phyloP scores from a whole-genome alignment of 2,888 invertebrate species.

The Amblyjoppa fuscipennis region DNA sequence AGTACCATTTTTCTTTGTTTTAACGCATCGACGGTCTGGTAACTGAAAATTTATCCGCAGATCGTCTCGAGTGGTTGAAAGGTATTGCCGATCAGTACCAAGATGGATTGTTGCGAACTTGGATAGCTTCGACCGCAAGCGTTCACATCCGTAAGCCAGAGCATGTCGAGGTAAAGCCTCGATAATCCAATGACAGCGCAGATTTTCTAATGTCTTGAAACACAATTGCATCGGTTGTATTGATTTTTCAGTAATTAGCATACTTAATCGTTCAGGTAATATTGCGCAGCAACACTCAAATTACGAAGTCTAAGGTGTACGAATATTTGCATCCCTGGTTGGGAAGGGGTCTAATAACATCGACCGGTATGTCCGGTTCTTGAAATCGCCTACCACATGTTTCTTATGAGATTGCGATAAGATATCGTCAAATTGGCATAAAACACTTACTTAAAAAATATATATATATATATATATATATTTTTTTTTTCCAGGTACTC shows the following conservation, averaged over 20 bases:
- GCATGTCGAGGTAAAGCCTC: constrained; percentile 73
- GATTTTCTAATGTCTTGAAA: not conserved
- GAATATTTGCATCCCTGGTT: constrained; percentile 85
- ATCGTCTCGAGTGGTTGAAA: constrained; percentile 71
- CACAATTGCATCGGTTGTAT: not conserved
- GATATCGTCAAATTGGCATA: not conserved
- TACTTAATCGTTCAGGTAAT: constrained; percentile 72
- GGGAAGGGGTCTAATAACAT: constrained; percentile 85
- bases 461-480: too few species aligned
- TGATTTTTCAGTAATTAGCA: not conserved
- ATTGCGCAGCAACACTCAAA: too few species aligned
- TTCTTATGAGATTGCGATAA: not conserved
- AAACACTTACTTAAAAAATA: not conserved
- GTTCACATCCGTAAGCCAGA: constrained; percentile 75
- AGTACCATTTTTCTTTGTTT: too few species aligned
- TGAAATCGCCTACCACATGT: too few species aligned
- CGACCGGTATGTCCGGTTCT: constrained; percentile 79
- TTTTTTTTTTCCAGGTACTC: constrained; percentile 78
- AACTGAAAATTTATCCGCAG: constrained; percentile 59
- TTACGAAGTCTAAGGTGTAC: constrained; percentile 82
- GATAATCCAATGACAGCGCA: not conserved
- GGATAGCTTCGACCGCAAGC: constrained; percentile 67
- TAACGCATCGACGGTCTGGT: too few species aligned
- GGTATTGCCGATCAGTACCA: constrained; percentile 10
- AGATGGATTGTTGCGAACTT: constrained; percentile 34